Conservation (phyloP, 2,113 vertebrate genomes). For the Pholis gunnellus region DNA sequence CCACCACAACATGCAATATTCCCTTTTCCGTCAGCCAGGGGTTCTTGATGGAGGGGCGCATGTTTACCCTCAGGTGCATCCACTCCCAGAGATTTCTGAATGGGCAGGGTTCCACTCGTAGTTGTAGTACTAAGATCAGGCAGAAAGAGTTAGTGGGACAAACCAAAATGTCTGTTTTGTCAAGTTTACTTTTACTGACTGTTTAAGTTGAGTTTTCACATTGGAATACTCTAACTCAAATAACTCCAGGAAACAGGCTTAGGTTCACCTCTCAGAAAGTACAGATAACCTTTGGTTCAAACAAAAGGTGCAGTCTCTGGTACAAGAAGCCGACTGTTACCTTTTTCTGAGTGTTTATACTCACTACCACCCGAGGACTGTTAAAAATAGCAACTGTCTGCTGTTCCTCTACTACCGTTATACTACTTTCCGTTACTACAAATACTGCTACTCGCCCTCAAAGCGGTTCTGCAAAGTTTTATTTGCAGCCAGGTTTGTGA, state of each 20-base stretch:
- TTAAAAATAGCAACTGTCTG: conserved; percentile 73
- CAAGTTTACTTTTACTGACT: conserved; percentile 64
- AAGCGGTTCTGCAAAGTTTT: conserved; percentile 85
- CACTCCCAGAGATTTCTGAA: conserved; percentile 18
- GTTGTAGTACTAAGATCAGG: neutral
- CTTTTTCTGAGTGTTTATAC: conserved; percentile 35
- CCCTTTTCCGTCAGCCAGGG: conserved; percentile 45
- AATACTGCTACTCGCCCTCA: conserved; percentile 46
- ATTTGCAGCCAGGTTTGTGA: conserved; percentile 84
- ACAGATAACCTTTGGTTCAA: conserved; percentile 28
- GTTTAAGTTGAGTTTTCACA: conserved; percentile 62
- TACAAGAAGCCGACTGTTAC: conserved; percentile 28
- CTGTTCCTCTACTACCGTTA: conserved; percentile 46
- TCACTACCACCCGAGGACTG: conserved; percentile 71
- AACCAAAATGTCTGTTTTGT: conserved; percentile 64
- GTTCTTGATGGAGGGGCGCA: conserved; percentile 50
- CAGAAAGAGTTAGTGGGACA: conserved; percentile 13
- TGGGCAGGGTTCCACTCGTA: neutral
- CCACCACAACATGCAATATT: conserved; percentile 74
- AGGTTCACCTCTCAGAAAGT: conserved; percentile 40
- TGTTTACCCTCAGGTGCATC: conserved; percentile 67
- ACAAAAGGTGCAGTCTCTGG: conserved; percentile 39
- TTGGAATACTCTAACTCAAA: conserved; percentile 38
- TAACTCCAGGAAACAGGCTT: conserved; percentile 59
- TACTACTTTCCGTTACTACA: conserved; percentile 13